phyloP scores from a whole-genome alignment of 2,888 invertebrate genomes.

The Pyrochroa serraticornis region DNA sequence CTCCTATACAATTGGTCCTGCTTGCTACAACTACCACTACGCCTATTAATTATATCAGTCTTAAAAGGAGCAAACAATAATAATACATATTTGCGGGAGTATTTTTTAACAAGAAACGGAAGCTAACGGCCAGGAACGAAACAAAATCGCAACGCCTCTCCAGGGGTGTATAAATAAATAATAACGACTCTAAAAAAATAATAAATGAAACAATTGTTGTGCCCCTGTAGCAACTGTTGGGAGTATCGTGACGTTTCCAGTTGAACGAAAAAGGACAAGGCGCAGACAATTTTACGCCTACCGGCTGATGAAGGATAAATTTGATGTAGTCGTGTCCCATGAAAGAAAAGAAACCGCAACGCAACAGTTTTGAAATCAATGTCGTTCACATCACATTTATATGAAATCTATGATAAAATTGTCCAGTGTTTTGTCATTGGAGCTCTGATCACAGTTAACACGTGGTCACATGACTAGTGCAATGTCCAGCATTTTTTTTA shows the following conservation, averaged over 20 bases:
- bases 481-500: conserved; percentile 49
- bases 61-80: conserved; percentile 58
- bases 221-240: too few species aligned
- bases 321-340: not conserved
- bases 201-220: not conserved
- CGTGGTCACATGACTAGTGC: conserved; percentile 59
- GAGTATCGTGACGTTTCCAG: too few species aligned
- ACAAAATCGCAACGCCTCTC: too few species aligned
- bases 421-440: conserved; percentile 56
- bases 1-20: conserved; percentile 45
- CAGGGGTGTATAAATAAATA: too few species aligned
- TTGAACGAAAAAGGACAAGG: too few species aligned
- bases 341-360: too few species aligned
- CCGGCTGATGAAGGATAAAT: not conserved
- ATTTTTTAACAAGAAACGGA: conserved; percentile 49
- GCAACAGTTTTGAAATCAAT: conserved; percentile 24
- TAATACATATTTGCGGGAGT: conserved; percentile 49
- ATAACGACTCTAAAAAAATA: not conserved
- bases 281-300: not conserved
- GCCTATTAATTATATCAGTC: conserved; percentile 57
- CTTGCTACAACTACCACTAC: conserved; percentile 46
- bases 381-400: conserved; percentile 53
- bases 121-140: conserved; percentile 34
- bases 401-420: conserved; percentile 48
- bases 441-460: conserved; percentile 59